Base-by-base conservation (phyloP, 2,888 invertebrate genomes). In the Rosalia funebris region DNA sequence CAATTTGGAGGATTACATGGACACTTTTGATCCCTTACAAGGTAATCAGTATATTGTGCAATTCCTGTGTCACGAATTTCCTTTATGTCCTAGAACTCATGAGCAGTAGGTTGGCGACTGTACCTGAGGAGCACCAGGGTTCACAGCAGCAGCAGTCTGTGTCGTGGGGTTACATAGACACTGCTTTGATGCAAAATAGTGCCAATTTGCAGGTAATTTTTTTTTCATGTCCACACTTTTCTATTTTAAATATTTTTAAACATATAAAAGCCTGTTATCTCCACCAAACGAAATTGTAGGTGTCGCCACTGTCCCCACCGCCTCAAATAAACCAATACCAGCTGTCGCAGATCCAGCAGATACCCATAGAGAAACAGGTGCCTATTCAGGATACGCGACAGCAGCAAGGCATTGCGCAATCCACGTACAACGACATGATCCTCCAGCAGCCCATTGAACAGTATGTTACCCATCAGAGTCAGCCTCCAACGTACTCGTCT, bases 1-100 rank as follows among this genome's bases (percentile, higher is more conserved):
- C 66, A 96, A 95, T 83, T 87, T 98, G 75, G 96, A 96, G 78
- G 96, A 96, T 83, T 94, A 94, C 82, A 95, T 95, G 93, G 95
- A 95, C 77, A 92, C 91, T 64, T 84, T 94, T 80, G 91, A 94
- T 82, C 93, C 76, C 1, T 60, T 75, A 47, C 75, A 75, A 70
- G 75, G 74, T 75, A 71, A 42, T 12, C 9, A 15, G 9, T 47
- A 37, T 16, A 15, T 47, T 12, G 37, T 39, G n/a, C 45, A 1
- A 34, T n/a, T 7, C 10, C 25, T 12, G 37, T 44, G 36, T 44
- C n/a, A 31, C 48, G 54, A 9, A 60, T 65, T 60, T 19, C 31
- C 62, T 64, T 66, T 59, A 12, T 20, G 7, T 75, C 78, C 44
- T 72, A 86, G 87, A 87, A 71, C 83, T 87, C 66, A 77, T 87